Base-by-base conservation (phyloP, 2,113 vertebrate species). In the Neodontobutis hainanensis region DNA sequence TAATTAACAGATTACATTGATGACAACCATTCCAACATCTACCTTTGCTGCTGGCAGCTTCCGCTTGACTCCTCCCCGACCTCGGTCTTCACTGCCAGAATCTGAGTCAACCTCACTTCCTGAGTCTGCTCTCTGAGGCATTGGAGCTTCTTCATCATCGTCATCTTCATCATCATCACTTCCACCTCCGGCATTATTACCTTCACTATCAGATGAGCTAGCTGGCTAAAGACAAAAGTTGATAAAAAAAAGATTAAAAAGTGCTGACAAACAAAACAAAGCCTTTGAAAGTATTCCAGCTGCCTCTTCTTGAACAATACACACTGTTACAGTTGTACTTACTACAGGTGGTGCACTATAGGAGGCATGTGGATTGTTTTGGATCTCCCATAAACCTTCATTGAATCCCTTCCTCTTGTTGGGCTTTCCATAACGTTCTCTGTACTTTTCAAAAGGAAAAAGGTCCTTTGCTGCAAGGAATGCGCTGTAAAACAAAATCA, bases 361-460 rank as follows among this genome's bases (percentile, higher is more conserved):
- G 81, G 96, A 98, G 74, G 96, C 96, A 9, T 99, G 95, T n/a
- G 97, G 97, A 79, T 97, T 97, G 91, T 97, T 98, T 90, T 99
- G 95, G 79, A 99, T 99, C 86, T 99, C 97, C 96, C 97, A 99
- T 84, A 99, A 91, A 55, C 97, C 97, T 82, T 99, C 96, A 70
- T 99, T 99, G 90, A 99, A 99, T 58, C 97, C 97, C 94, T 99
- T 99, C 76, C 97, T 93, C 91, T 99, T 99, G 92, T 99, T 99
- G 62, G 96, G 95, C 64, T 98, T 99, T 36, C 97, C 96, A 5
- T 97, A 99, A 76, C 96, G 96, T 36, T 99, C 97, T 61, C 93
- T 94, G 67, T 92, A 95, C 34, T 99, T 99, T 65, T 99, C 97
- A 38, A 97, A 99, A 14, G 88, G 92, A 85, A 99, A 99, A 61